Conservation (phyloP, 2,888 invertebrate species). For the Luperina nickerlii region DNA sequence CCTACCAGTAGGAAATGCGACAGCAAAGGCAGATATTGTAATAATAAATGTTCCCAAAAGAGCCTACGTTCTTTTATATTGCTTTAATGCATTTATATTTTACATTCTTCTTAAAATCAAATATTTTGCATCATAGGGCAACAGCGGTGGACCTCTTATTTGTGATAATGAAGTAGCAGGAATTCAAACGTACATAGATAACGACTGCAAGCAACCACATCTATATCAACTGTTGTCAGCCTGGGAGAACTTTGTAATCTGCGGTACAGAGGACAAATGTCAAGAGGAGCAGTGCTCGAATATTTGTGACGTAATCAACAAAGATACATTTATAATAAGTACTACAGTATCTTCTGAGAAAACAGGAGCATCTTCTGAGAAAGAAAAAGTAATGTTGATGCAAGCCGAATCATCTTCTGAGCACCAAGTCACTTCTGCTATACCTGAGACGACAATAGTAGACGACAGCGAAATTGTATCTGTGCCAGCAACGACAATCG, state of each 20-base stretch:
- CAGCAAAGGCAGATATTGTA: not conserved
- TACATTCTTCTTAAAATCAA: not conserved
- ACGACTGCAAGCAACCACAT: slow-evolving; percentile 81
- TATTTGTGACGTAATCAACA: slow-evolving; percentile 76
- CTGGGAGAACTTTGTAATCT: slow-evolving; percentile 81
- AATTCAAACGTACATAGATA: slow-evolving; percentile 83
- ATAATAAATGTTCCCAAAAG: not conserved
- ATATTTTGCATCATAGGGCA: slow-evolving; percentile 75
- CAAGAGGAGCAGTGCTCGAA: slow-evolving; percentile 73
- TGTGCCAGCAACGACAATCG: slow-evolving; percentile 4
- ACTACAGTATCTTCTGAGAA: not conserved
- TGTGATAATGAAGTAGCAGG: slow-evolving; percentile 81
- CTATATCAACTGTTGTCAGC: slow-evolving; percentile 80
- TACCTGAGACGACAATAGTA: slow-evolving; percentile 29
- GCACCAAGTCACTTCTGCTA: slow-evolving; percentile 15
- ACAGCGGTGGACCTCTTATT: slow-evolving; percentile 84
- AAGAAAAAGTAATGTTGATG: not conserved
- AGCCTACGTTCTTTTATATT: not conserved
- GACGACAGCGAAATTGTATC: slow-evolving; percentile 19
- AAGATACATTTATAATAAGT: slow-evolving; percentile 72
- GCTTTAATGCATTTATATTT: not conserved
- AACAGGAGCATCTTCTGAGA: not conserved
- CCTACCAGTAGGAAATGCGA: not conserved
- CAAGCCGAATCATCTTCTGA: slow-evolving; percentile 14
- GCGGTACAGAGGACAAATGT: slow-evolving; percentile 80